Evolutionary conservation across 2,113 vertebrate species (phyloP).

Genomic region (Dicaeum eximium): DNA sequence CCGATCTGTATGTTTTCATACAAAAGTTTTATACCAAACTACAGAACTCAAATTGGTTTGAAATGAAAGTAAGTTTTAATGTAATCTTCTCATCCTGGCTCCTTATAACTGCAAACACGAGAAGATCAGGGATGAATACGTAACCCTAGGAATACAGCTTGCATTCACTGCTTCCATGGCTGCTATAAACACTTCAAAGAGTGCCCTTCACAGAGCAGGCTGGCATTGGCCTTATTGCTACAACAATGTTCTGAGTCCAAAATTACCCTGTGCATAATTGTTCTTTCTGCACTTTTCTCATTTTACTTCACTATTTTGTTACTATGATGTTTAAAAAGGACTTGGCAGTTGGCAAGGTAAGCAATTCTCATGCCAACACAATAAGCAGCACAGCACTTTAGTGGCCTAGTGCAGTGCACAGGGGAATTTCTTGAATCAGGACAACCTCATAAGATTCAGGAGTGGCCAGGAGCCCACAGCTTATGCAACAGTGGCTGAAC

Average conservation of each 20-base stretch:
- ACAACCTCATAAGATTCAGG: background rate
- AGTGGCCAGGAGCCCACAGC: background rate
- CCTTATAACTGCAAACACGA: background rate
- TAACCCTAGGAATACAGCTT: background rate
- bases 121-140: background rate
- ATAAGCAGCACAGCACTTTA: accelerated
- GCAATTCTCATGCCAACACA: background rate
- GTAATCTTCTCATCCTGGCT: background rate
- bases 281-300: background rate
- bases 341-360: background rate
- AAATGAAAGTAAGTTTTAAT: background rate
- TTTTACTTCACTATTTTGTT: background rate
- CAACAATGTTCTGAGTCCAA: background rate
- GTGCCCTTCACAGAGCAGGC: background rate
- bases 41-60: background rate
- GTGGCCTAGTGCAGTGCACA: accelerated
- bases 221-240: background rate
- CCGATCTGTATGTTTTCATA: background rate
- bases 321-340: background rate
- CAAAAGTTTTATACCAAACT: background rate
- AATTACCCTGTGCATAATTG: background rate
- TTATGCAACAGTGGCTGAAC: background rate
- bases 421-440: background rate
- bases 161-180: background rate
- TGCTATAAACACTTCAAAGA: background rate